Conservation (phyloP, 2,113 vertebrate species). For the Poeciliopsis turrubarensis region DNA sequence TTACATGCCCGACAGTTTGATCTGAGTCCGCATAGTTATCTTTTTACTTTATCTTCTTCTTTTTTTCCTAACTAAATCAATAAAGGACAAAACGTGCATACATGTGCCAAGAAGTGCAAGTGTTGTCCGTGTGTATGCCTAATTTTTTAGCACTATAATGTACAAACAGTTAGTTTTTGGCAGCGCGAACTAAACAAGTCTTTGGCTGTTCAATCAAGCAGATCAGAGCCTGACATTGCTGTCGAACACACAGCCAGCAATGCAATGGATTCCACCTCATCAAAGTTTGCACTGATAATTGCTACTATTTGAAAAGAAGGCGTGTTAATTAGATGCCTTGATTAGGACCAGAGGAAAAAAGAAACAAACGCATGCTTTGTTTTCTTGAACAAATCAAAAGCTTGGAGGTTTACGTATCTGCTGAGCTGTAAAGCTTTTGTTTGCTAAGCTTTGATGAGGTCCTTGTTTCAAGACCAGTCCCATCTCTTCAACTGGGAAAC, state of each 20-base stretch:
- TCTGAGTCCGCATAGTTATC: neutral
- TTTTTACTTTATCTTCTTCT: neutral
- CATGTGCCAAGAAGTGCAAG: neutral
- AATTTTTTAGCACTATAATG: constrained; percentile 34
- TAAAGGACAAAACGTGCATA: neutral
- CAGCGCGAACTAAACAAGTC: constrained; percentile 45
- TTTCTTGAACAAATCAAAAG: constrained; percentile 50
- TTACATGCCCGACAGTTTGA: neutral
- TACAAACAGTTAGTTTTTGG: constrained; percentile 37
- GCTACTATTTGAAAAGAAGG: constrained; percentile 71
- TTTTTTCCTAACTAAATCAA: neutral
- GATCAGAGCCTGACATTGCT: constrained; percentile 49
- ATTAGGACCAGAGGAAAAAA: constrained; percentile 55
- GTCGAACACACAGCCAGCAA: constrained; percentile 66
- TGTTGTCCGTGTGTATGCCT: constrained; percentile 3
- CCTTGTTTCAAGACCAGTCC: constrained; percentile 53
- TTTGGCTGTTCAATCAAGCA: constrained; percentile 62
- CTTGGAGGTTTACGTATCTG: constrained; percentile 50
- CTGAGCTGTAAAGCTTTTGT: constrained; percentile 29
- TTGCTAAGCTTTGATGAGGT: constrained; percentile 49
- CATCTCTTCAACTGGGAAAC: constrained; percentile 54
- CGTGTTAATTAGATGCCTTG: constrained; percentile 77
- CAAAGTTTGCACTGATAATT: constrained; percentile 77
- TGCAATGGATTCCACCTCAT: constrained; percentile 66
- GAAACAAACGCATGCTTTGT: constrained; percentile 77